Base-by-base conservation (phyloP, 2,797 vertebrate species). In the Tokudaia muenninki region DNA sequence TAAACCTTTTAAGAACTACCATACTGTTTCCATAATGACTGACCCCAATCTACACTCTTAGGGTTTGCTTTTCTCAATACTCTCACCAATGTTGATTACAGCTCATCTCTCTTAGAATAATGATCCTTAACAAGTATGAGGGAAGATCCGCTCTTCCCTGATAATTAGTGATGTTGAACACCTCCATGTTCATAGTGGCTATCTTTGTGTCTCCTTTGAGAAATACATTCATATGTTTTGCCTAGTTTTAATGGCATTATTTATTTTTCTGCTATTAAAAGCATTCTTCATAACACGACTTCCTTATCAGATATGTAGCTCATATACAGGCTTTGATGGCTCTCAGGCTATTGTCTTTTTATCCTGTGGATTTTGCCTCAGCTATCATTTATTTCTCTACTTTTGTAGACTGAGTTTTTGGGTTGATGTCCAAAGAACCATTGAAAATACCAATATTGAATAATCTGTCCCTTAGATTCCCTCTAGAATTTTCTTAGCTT, bases 101-200 rank as follows among this genome's bases (percentile, higher is more conserved):
- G n/a, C 19, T 65, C 67, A 24, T 13, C 37, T 75, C 72, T 74
- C 67, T 52, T 52, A 31, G 37, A 79, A 26, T 41, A 78, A 57
- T 31, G 44, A n/a, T 44, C n/a, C 29, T 74, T 52, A 61, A 5
- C 8, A 78, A 11, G 16, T 22, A 14, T 82, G 92, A 61, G 41
- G 63, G 24, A n/a, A 52, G 17, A 75, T 26, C 22, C 52, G 11
- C 55, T 17, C n/a, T 41, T 88, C 12, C 37, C 55, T 6, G 41
- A 1, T 11, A 3, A 13, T 34, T 57, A 41, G 16, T 24, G 34
- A 44, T 5, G 17, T 6, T 67, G 29, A 55, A 31, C 55, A 83
- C 37, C n/a, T 83, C 11, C 29, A 14, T 3, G 29, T 5, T 26
- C n/a, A 6, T 29, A 1, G 26, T 0, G 13, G n/a, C 10, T 21